These are phyloP conservation scores for Parazoanthus atlanticus DNA, from an alignment of 92 coral and sea anemone genomes.

Conservation along the genomic window DNA sequence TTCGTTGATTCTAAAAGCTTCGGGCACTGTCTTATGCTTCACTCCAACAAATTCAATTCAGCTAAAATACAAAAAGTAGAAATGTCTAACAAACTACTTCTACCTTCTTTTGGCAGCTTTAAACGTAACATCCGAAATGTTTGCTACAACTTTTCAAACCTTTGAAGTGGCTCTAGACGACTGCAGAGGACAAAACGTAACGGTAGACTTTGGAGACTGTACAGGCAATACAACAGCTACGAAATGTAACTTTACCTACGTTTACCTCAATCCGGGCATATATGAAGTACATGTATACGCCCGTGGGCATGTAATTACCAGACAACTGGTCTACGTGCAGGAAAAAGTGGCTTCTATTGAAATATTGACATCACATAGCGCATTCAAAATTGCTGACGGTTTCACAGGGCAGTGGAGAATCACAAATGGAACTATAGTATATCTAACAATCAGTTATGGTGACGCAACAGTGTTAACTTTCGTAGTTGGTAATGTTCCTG, in stretches of 20 bases:
- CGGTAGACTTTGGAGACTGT: conserved; percentile 66
- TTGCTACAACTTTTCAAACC: background rate
- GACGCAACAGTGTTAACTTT: conserved; percentile 32
- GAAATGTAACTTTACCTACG: conserved; percentile 60
- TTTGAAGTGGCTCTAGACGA: conserved; percentile 20
- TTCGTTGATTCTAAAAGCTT: no score
- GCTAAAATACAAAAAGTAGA: background rate
- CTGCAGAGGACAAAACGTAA: conserved; percentile 26
- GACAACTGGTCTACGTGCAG: conserved; percentile 42
- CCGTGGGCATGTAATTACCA: conserved; percentile 33
- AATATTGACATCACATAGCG: conserved; percentile 5
- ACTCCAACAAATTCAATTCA: no score
- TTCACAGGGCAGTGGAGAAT: conserved; percentile 57
- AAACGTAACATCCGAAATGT: background rate
- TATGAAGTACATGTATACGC: conserved; percentile 41
- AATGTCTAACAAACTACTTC: background rate
- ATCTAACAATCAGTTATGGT: conserved; percentile 47
- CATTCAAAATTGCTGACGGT: conserved; percentile 29
- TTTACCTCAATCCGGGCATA: conserved; percentile 55
- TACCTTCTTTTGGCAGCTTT: conserved; percentile 27
- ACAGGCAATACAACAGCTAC: conserved; percentile 25
- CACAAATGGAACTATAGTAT: conserved; percentile 52
- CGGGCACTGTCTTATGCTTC: no score
- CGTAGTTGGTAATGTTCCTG: conserved; percentile 12
- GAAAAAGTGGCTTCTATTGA: conserved; percentile 46